Evolutionary conservation across 2,113 vertebrate species (phyloP).

Genomic region (Bubo bubo): DNA sequence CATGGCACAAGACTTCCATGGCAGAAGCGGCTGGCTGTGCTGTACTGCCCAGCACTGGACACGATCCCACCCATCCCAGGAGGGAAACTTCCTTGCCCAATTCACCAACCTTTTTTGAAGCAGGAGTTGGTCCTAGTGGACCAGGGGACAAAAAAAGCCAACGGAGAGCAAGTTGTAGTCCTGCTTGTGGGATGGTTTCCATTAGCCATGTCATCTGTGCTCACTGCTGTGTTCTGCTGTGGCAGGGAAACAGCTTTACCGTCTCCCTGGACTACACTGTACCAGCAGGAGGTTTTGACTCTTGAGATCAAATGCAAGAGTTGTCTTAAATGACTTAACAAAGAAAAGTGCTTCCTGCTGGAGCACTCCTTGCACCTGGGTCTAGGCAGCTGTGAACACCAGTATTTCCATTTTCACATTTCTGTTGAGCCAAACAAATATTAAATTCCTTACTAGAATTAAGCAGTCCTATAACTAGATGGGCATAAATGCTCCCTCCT

Average conservation of each 20-base stretch:
- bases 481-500: not conserved
- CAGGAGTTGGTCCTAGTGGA: not conserved
- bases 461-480: not conserved
- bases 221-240: not conserved
- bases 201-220: not conserved
- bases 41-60: not conserved
- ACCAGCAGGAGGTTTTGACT: not conserved
- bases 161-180: not conserved
- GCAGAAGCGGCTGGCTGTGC: fast-evolving
- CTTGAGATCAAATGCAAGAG: not conserved
- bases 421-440: not conserved
- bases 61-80: not conserved
- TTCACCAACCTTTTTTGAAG: not conserved
- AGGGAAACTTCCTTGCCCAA: not conserved
- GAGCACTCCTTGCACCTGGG: not conserved
- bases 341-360: not conserved
- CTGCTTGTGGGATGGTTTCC: not conserved
- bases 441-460: not conserved
- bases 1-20: not conserved
- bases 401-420: not conserved
- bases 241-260: not conserved
- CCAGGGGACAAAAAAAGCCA: not conserved
- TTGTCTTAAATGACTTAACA: not conserved
- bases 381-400: not conserved
- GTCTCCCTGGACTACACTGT: not conserved